Evolutionary conservation across 2,797 vertebrate genomes (phyloP).

Genomic region (Rousettus madagascariensis): DNA sequence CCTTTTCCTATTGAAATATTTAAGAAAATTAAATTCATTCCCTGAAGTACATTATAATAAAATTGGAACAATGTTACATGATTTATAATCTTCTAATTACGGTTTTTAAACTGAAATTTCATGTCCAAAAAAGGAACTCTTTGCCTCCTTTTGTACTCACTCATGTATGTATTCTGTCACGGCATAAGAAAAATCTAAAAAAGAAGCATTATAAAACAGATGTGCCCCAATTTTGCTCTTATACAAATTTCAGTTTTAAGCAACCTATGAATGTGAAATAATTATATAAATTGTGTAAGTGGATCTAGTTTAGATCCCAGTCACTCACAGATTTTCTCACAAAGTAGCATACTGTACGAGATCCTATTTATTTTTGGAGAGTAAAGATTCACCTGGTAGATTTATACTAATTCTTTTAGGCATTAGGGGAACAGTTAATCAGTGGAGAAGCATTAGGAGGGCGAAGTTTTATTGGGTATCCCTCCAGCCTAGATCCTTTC

Average conservation of each 20-base stretch:
- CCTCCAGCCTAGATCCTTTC: neutral
- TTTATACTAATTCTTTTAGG: neutral
- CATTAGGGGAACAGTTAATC: neutral
- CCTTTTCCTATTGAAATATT: constrained; percentile 61
- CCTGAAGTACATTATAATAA: constrained; percentile 66
- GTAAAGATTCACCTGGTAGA: neutral
- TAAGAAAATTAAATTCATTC: constrained; percentile 68
- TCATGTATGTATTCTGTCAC: constrained; percentile 2
- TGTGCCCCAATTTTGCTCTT: neutral
- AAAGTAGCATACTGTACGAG: neutral
- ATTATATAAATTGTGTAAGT: neutral
- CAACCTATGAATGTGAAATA: neutral
- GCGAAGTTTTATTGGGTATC: neutral
- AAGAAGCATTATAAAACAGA: constrained; percentile 25
- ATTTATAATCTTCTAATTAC: constrained; percentile 53
- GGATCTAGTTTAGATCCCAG: neutral
- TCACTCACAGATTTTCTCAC: neutral
- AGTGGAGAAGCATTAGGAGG: neutral
- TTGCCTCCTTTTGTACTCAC: neutral
- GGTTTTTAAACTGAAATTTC: constrained; percentile 61
- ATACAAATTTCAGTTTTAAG: neutral
- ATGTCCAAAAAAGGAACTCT: constrained; percentile 20
- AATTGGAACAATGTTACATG: constrained; percentile 60
- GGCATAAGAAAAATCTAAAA: constrained; percentile 22
- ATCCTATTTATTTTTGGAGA: neutral